Percentiles rank a stretch among this genome's conserved stretches.
Conservation (phyloP, 2,888 invertebrate species). For the Rapana venosa region DNA sequence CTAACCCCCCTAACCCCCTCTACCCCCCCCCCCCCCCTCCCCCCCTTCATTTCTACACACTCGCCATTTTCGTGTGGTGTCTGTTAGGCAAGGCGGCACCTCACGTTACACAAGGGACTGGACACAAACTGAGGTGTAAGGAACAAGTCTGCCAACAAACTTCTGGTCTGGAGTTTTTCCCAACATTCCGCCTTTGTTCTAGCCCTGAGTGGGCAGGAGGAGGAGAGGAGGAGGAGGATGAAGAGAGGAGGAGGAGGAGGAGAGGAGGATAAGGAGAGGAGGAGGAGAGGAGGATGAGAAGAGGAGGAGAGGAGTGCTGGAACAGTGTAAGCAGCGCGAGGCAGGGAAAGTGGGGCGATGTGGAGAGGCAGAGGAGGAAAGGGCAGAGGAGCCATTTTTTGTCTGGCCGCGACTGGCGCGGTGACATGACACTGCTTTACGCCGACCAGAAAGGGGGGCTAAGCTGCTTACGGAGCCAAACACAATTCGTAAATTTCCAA, state of each 20-base stretch:
- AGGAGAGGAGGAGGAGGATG: background rate
- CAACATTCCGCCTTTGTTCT: no score
- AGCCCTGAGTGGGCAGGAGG: background rate
- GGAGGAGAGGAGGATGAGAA: background rate
- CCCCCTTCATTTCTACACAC: background rate
- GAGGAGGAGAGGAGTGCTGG: background rate
- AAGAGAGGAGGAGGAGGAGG: background rate
- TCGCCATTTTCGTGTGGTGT: background rate
- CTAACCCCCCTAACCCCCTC: background rate
- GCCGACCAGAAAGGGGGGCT: conserved; percentile 23
- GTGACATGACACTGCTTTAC: conserved; percentile 35
- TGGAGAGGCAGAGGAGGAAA: background rate
- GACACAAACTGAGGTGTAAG: background rate
- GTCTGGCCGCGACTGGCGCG: background rate
- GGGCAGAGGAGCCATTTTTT: conserved; percentile 38
- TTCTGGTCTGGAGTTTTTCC: background rate
- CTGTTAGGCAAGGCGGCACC: background rate
- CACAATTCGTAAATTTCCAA: conserved; percentile 41
- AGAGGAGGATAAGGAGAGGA: background rate
- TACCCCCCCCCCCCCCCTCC: background rate
- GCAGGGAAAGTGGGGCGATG: background rate
- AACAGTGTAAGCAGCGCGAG: background rate
- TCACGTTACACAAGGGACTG: background rate
- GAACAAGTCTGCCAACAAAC: background rate
- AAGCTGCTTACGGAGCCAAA: conserved; percentile 37